phyloP scores from a whole-genome alignment of 2,888 invertebrate genomes.

The Hydriomena furcata region DNA sequence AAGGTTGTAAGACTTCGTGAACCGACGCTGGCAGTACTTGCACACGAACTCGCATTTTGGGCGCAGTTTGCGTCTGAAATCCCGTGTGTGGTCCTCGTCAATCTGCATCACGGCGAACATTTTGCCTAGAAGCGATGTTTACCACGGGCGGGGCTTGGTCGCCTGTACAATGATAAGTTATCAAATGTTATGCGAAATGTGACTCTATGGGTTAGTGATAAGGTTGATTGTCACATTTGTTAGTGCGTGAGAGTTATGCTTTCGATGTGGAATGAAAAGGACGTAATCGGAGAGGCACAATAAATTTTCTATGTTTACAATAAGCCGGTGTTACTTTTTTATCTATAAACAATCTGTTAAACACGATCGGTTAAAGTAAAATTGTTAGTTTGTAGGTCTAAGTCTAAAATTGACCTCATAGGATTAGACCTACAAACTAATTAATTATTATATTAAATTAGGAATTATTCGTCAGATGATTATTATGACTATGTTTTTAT shows the following conservation, averaged over 20 bases:
- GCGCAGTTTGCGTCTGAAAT: conserved; percentile 94
- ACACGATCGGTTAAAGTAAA: no score
- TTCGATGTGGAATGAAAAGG: conserved; percentile 28
- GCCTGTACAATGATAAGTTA: conserved; percentile 75
- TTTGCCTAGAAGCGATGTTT: conserved; percentile 83
- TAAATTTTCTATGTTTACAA: no score
- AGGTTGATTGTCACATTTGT: conserved; percentile 40
- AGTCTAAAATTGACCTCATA: no score
- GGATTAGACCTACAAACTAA: no score
- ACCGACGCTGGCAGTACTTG: conserved; percentile 98
- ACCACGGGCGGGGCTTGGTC: conserved; percentile 79
- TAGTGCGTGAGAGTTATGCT: conserved; percentile 34
- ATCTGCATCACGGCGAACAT: conserved; percentile 96
- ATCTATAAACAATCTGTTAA: no score
- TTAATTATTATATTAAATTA: no score
- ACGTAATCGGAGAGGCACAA: conserved; percentile 11
- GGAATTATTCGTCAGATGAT: no score
- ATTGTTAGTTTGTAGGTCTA: no score
- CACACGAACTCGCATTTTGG: conserved; percentile 99
- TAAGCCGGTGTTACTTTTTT: no score
- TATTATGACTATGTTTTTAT: no score
- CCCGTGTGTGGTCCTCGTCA: conserved; percentile 93
- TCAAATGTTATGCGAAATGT: conserved; percentile 63
- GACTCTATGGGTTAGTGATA: conserved; percentile 46
- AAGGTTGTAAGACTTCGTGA: conserved; percentile 99